phyloP scores from a whole-genome alignment of 2,113 vertebrate species.

The Pterocles orientalis region DNA sequence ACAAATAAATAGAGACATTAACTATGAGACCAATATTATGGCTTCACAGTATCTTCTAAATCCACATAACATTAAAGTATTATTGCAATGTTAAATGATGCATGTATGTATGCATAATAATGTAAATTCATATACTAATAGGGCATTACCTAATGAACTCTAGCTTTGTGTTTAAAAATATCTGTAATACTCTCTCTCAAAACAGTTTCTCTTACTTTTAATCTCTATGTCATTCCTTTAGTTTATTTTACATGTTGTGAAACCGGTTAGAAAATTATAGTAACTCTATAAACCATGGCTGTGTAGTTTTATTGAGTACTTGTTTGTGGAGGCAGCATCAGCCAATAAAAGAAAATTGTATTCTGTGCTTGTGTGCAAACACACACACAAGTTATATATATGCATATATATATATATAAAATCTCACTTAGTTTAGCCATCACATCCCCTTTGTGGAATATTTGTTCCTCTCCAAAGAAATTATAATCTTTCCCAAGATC shows the following conservation, averaged over 20 bases:
- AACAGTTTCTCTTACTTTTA: neutral
- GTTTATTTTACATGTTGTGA: neutral
- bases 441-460: neutral
- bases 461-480: neutral
- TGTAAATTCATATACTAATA: neutral
- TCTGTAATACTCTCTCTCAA: neutral
- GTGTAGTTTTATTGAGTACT: neutral
- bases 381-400: neutral
- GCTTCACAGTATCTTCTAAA: neutral
- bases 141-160: neutral
- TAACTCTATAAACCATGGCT: neutral
- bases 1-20: neutral
- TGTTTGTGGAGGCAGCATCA: neutral
- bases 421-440: neutral
- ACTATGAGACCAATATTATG: neutral
- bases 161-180: neutral
- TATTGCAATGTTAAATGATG: neutral
- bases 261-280: neutral
- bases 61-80: neutral
- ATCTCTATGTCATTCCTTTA: neutral
- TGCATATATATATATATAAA: neutral
- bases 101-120: neutral
- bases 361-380: neutral
- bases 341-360: neutral
- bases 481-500: neutral